Base-by-base conservation (phyloP, 1,140 invertebrate genomes). In the Helicoverpa armigera region DNA sequence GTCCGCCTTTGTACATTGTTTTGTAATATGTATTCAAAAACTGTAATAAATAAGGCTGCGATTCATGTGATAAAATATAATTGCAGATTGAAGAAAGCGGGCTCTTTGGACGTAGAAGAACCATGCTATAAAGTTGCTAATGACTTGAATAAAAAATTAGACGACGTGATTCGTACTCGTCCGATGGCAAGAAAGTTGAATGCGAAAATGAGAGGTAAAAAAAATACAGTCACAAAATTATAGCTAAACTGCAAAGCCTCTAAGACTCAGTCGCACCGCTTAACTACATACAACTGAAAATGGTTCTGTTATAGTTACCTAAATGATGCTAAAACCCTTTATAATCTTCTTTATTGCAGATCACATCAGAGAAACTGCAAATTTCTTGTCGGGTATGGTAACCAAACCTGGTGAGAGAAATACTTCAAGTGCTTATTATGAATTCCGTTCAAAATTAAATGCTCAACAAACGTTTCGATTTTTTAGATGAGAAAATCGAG, bases 401-500 rank as follows among this genome's bases (percentile, higher is more conserved):
- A 91, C 89, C 29, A 92, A 88, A 82, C 89, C 90, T 83, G 90
- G 92, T 93, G 75, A 81, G 51, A 43, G 35, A 43, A 43, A 43
- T 43, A 43, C 5, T 43, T 43, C 5, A 43, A 43, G 35, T 43
- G 35, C 5, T 9, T 7, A 23, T 43, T 43, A 63, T 29, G n/a
- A 14, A 9, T 23, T 63, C 51, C 18, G 35, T 9, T 0, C 43
- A 73, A 60, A n/a, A 18, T 31, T 63, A 35, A 50, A 69, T 60
- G 63, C 56, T 58, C 29, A 67, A 61, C 72, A 12, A 14, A 69
- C 82, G 5, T 43, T 43, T 43, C 35, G 3, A 5, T 83, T 11
- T 48, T 69, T 2, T 63, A 94, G 92, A 93, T 67, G 84, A 89
- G 72, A 61, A 89, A 75, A 92, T 93, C n/a, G 90, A 92, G 72